A percentile compares a stretch with the other conserved stretches of the same genome.
Conservation (phyloP, 2,113 vertebrate genomes). For the Laticauda colubrina region DNA sequence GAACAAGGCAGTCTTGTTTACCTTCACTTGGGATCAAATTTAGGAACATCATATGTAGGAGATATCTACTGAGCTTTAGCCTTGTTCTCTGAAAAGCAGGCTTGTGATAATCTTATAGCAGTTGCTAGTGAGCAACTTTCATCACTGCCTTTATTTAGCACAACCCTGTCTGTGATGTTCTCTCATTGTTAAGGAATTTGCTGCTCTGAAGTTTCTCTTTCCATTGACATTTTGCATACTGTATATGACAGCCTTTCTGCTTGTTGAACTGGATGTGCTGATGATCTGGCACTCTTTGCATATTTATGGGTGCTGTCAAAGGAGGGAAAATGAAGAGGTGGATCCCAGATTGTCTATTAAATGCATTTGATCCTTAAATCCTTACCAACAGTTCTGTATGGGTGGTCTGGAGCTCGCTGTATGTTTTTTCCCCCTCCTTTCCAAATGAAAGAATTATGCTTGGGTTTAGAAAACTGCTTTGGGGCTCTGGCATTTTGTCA, state of each 20-base stretch:
- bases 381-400: conserved; percentile 39
- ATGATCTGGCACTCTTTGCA: background rate
- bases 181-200: conserved; percentile 52
- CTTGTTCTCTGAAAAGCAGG: background rate
- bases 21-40: background rate
- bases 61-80: background rate
- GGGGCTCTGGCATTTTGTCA: conserved; percentile 42
- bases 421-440: background rate
- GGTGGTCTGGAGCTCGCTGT: conserved; percentile 28
- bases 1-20: background rate
- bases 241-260: conserved; percentile 31
- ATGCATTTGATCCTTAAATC: conserved; percentile 36
- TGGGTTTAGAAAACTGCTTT: conserved; percentile 2
- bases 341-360: conserved; percentile 20
- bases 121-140: conserved; percentile 35
- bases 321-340: conserved; percentile 4
- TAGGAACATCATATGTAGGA: background rate
- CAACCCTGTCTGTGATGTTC: conserved; percentile 55
- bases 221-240: conserved; percentile 34
- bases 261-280: conserved; percentile 2
- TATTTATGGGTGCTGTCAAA: conserved; percentile 33
- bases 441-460: conserved; percentile 19
- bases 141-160: conserved; percentile 52
- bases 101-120: background rate
- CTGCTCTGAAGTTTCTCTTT: conserved; percentile 46